A percentile compares a stretch with the other conserved stretches of the same genome.
These are phyloP conservation scores for Cylloceria caligata DNA, from an alignment of 2,888 invertebrate genomes.

Conservation along the genomic window DNA sequence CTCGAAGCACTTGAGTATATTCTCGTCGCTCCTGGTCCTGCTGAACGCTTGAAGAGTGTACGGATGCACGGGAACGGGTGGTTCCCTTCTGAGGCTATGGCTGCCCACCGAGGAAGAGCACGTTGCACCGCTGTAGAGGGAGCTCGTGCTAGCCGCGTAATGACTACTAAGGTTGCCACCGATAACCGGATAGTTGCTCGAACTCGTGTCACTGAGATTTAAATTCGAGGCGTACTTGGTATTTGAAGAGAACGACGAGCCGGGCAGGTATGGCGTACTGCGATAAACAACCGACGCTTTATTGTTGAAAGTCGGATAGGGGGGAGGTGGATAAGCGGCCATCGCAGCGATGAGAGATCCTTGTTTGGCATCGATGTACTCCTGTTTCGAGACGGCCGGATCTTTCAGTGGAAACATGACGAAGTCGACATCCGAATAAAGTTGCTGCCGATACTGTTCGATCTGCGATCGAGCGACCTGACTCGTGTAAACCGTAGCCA, in stretches of 20 bases:
- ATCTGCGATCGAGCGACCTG: slow-evolving; percentile 91
- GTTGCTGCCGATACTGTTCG: slow-evolving; percentile 94
- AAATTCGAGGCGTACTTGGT: slow-evolving; percentile 91
- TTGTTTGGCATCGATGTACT: slow-evolving; percentile 95
- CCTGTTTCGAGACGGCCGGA: slow-evolving; percentile 95
- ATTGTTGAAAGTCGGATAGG: slow-evolving; percentile 85
- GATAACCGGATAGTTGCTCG: slow-evolving; percentile 75
- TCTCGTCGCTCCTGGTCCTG: slow-evolving; percentile 92
- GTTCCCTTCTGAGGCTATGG: slow-evolving; percentile 83
- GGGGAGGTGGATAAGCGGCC: slow-evolving; percentile 86
- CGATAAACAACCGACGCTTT: slow-evolving; percentile 92
- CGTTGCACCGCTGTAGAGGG: slow-evolving; percentile 84
- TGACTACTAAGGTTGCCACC: slow-evolving; percentile 81
- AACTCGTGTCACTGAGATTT: slow-evolving; percentile 86
- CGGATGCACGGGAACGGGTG: slow-evolving; percentile 80
- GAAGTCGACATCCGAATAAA: slow-evolving; percentile 96
- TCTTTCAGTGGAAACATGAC: slow-evolving; percentile 96
- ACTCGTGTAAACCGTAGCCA: slow-evolving; percentile 90
- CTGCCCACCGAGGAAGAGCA: slow-evolving; percentile 84
- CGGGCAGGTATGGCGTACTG: slow-evolving; percentile 92
- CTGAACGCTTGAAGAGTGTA: slow-evolving; percentile 79
- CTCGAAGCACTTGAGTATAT: slow-evolving; percentile 90
- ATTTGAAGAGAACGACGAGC: slow-evolving; percentile 87
- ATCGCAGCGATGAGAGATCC: slow-evolving; percentile 89
- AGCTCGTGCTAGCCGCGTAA: slow-evolving; percentile 84